Evolutionary conservation across 2,888 invertebrate species (phyloP).

Genomic region (Slavum lentiscoides): DNA sequence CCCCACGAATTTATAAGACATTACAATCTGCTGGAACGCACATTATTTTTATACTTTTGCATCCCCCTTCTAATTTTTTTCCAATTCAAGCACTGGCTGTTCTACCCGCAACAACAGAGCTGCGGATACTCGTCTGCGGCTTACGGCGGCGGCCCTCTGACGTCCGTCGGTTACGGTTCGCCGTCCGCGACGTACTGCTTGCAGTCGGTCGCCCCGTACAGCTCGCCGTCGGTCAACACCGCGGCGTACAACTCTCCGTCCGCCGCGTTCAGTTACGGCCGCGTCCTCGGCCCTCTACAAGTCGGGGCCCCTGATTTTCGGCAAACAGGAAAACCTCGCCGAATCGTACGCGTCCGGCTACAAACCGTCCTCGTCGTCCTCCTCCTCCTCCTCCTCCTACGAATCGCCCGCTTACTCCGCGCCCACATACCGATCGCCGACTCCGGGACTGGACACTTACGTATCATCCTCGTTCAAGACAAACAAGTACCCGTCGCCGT

Average conservation of each 20-base stretch:
- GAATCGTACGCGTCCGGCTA: background rate
- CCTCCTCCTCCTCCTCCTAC: background rate
- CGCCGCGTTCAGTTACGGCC: conserved; percentile 5
- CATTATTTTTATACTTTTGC: no score
- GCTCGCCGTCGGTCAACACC: conserved; percentile 17
- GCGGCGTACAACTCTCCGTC: conserved; percentile 16
- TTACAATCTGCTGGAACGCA: no score
- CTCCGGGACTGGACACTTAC: conserved; percentile 25
- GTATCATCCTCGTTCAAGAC: conserved; percentile 9
- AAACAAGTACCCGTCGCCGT: conserved; percentile 30
- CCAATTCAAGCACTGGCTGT: no score
- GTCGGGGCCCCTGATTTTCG: conserved; percentile 38
- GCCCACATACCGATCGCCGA: conserved; percentile 14
- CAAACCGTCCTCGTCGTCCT: background rate
- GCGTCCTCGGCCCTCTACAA: conserved; percentile 25
- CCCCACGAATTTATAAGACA: no score
- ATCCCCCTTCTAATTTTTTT: no score
- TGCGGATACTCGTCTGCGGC: conserved; percentile 21
- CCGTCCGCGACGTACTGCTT: background rate
- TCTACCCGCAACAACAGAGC: conserved; percentile 29
- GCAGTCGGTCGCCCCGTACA: background rate
- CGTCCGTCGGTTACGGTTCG: background rate
- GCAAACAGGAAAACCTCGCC: conserved; percentile 5
- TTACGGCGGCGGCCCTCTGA: background rate
- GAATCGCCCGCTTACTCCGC: background rate